Conservation (phyloP, 1,140 invertebrate species). For the Thaumetopoea pityocampa region DNA sequence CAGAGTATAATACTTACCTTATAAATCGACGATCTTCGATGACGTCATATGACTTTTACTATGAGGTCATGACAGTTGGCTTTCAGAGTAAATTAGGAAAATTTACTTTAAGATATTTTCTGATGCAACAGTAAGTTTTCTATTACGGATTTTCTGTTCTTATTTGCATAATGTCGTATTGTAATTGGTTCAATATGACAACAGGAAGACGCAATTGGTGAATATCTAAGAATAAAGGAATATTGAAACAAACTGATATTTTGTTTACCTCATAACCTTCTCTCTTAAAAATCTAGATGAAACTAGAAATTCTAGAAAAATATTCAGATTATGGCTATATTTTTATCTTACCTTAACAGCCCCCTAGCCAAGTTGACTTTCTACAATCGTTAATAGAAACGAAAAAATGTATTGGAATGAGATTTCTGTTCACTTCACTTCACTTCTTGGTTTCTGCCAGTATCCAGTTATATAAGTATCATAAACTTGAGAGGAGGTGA, state of each 20-base stretch:
- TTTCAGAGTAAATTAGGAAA: not conserved
- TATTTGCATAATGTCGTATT: not conserved
- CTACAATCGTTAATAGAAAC: too few relatives aligned
- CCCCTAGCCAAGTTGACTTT: too few relatives aligned
- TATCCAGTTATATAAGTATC: too few relatives aligned
- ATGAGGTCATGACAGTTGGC: not conserved
- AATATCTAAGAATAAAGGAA: not conserved
- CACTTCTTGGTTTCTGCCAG: too few relatives aligned
- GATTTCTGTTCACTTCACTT: too few relatives aligned
- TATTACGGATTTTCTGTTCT: slow-evolving; percentile 6
- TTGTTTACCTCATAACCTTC: not conserved
- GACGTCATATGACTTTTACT: not conserved
- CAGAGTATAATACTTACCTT: too few relatives aligned
- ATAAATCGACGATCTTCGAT: too few relatives aligned
- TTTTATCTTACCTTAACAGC: too few relatives aligned
- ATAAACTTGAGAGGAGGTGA: too few relatives aligned
- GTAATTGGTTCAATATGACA: not conserved
- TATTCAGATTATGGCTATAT: too few relatives aligned
- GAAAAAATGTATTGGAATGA: too few relatives aligned
- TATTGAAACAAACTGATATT: not conserved
- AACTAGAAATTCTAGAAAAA: too few relatives aligned
- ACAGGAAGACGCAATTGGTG: not conserved
- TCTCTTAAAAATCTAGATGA: not conserved
- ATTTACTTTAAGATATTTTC: slow-evolving; percentile 15
- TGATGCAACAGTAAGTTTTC: slow-evolving; percentile 22